Evolutionary conservation across 30 jellyfish, hydroid and myxozoan genomes (phyloP).

Genomic region (Hydra vulgaris): DNA sequence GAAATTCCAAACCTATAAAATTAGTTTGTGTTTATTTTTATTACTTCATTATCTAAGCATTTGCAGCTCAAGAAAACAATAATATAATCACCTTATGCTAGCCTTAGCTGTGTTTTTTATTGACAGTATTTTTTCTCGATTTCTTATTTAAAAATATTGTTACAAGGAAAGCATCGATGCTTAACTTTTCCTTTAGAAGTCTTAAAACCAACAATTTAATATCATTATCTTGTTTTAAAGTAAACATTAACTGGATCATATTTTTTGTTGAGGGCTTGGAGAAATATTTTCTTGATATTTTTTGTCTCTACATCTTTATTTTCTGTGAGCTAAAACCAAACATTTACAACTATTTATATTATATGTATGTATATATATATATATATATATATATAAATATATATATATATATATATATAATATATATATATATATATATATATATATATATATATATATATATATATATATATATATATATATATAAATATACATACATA

Average conservation of each 20-base stretch:
- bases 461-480: too few species aligned
- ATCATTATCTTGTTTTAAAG: neutral
- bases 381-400: too few species aligned
- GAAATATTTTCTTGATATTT: neutral
- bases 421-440: too few species aligned
- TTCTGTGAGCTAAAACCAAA: neutral
- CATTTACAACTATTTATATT: neutral
- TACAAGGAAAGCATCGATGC: neutral
- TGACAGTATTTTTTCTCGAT: neutral
- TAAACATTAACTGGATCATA: neutral
- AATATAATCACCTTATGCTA: neutral
- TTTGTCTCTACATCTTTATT: neutral
- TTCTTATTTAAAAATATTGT: neutral
- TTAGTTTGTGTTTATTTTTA: too few species aligned
- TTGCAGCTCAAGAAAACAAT: neutral
- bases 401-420: too few species aligned
- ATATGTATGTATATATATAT: too few species aligned
- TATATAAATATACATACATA: too few species aligned
- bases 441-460: too few species aligned
- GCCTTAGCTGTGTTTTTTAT: neutral
- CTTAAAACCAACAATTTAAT: neutral
- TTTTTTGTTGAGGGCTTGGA: neutral
- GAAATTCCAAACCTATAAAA: neutral
- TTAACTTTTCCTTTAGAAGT: neutral
- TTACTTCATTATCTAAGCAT: neutral